Evolutionary conservation across 2,113 vertebrate genomes (phyloP).

Genomic region (Martes martes): DNA sequence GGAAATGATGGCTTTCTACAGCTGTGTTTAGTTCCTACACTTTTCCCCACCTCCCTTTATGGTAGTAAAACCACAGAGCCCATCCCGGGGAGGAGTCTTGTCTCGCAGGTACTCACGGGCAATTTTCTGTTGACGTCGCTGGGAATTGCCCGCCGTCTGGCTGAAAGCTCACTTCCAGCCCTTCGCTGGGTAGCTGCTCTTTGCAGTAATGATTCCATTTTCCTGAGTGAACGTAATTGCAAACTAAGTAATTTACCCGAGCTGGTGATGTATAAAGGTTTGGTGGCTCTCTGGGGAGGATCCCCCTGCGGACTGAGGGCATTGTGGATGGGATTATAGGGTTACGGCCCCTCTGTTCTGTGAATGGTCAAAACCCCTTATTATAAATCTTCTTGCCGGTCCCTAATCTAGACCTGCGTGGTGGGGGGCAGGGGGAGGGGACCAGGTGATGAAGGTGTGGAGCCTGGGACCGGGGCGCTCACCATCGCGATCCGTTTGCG

Average conservation of each 20-base stretch:
- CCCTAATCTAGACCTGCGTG: not conserved
- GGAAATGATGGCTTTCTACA: not conserved
- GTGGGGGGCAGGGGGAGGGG: rapidly evolving
- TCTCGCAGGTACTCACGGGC: conserved; percentile 30
- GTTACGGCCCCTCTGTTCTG: not conserved
- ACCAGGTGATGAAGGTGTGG: not conserved
- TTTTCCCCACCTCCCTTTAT: not conserved
- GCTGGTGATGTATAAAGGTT: conserved; percentile 16
- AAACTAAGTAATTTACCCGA: conserved; percentile 44
- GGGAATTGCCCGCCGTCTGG: conserved; percentile 59
- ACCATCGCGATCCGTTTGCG: not conserved
- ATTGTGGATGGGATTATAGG: not conserved
- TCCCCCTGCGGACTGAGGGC: not conserved
- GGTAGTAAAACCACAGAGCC: not conserved
- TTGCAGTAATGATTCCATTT: conserved; percentile 47
- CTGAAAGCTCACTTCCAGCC: conserved; percentile 32
- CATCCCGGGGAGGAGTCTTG: conserved; percentile 18
- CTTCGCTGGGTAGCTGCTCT: conserved; percentile 51
- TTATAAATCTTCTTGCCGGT: not conserved
- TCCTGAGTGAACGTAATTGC: conserved; percentile 65
- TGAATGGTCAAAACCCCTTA: not conserved
- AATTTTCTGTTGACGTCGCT: conserved; percentile 58
- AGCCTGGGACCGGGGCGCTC: not conserved
- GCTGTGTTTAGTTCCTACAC: not conserved
- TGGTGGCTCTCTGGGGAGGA: not conserved